Conservation (phyloP, 2,797 vertebrate species). For the Pipistrellus pygmaeus region DNA sequence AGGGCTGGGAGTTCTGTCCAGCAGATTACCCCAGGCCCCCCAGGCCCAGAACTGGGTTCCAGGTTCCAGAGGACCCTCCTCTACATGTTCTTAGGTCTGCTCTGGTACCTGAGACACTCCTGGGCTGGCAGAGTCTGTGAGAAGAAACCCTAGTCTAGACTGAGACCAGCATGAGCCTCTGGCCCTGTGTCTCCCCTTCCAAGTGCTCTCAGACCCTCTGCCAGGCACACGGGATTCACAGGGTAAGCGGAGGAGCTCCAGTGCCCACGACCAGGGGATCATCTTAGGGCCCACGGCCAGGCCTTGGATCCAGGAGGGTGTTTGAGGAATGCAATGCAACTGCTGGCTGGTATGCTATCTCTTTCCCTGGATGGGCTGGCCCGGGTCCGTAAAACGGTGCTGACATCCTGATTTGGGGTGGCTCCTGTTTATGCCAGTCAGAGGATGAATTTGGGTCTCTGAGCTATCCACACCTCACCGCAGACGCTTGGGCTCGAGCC, state of each 20-base stretch:
- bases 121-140: not conserved
- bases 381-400: not conserved
- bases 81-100: not conserved
- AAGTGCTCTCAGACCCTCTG: not conserved
- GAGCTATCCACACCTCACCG: not conserved
- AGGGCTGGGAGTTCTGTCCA: not conserved
- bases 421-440: not conserved
- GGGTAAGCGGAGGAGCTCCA: not conserved
- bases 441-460: not conserved
- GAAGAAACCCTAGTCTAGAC: not conserved
- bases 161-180: too few species aligned
- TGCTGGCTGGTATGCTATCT: rapidly evolving
- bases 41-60: not conserved
- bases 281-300: rapidly evolving
- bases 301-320: not conserved
- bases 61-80: not conserved
- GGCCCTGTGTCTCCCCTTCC: not conserved
- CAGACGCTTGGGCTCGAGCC: not conserved
- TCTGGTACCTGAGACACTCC: not conserved
- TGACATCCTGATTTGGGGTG: not conserved
- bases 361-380: not conserved
- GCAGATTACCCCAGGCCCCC: not conserved
- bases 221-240: not conserved
- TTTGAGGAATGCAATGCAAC: not conserved
- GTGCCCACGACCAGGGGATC: not conserved